Evolutionary conservation across 2,797 vertebrate genomes (phyloP).

Genomic region (Apogon talboti): DNA sequence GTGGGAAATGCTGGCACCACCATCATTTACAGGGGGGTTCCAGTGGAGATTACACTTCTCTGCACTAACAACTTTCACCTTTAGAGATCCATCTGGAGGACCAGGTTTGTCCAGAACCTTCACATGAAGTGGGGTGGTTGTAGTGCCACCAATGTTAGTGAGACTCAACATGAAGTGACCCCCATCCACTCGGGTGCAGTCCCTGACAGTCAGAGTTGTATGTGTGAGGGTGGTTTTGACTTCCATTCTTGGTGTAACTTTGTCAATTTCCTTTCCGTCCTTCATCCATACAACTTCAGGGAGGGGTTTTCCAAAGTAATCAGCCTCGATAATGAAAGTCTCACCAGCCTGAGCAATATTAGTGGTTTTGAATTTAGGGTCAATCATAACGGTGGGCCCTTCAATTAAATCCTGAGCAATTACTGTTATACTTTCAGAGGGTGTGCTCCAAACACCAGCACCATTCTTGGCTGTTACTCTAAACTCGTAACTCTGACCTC

Average conservation of each 20-base stretch:
- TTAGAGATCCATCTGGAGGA: slow-evolving; percentile 90
- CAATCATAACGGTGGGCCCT: slow-evolving; percentile 88
- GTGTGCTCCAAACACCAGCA: slow-evolving; percentile 90
- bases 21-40: slow-evolving; percentile 93
- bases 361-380: slow-evolving; percentile 89
- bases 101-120: slow-evolving; percentile 94
- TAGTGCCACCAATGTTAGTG: slow-evolving; percentile 92
- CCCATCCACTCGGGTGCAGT: slow-evolving; percentile 89
- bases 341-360: slow-evolving; percentile 89
- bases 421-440: slow-evolving; percentile 89
- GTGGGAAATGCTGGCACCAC: slow-evolving; percentile 93
- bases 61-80: slow-evolving; percentile 91
- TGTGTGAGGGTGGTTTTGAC: slow-evolving; percentile 92
- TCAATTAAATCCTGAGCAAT: slow-evolving; percentile 92
- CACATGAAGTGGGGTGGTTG: slow-evolving; percentile 89
- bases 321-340: slow-evolving; percentile 93
- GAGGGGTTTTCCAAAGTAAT: slow-evolving; percentile 93
- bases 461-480: slow-evolving; percentile 94
- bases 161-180: slow-evolving; percentile 91
- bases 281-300: slow-evolving; percentile 91
- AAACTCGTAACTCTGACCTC: slow-evolving; percentile 91
- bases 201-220: slow-evolving; percentile 85
- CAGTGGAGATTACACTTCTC: slow-evolving; percentile 92
- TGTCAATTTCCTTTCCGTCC: slow-evolving; percentile 90
- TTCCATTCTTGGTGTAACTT: slow-evolving; percentile 84